Conservation (phyloP, 2,113 vertebrate species). For the Mus pahari region DNA sequence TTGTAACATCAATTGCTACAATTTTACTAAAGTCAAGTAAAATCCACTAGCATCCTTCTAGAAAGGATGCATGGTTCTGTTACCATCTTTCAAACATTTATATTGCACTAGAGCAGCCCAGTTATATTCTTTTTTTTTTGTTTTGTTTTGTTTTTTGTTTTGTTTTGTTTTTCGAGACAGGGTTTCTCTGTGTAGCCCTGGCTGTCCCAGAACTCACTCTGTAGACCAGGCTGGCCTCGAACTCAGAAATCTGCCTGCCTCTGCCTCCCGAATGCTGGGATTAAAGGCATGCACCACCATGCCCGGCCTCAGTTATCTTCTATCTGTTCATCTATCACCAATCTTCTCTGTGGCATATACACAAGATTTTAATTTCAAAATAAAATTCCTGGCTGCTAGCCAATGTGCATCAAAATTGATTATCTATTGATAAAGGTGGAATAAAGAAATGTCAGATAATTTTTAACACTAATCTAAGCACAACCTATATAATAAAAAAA, state of each 20-base stretch:
- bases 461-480: slow-evolving; percentile 54
- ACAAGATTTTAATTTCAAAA: slow-evolving; percentile 56
- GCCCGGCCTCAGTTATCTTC: neutral
- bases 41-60: neutral
- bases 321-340: neutral
- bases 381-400: slow-evolving; percentile 25
- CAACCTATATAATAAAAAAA: slow-evolving; percentile 27
- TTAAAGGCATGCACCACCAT: no score
- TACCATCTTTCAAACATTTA: slow-evolving; percentile 41
- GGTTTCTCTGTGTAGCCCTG: no score
- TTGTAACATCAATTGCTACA: neutral
- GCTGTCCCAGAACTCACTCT: no score
- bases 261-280: no score
- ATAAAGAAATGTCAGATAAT: neutral
- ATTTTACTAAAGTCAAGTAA: slow-evolving; percentile 38
- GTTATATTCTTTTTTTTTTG: no score
- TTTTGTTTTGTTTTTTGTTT: no score
- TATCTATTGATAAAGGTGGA: neutral
- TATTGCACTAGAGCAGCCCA: slow-evolving; percentile 28
- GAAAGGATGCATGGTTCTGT: neutral
- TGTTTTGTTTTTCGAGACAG: no score
- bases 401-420: slow-evolving; percentile 15
- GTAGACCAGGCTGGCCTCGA: no score
- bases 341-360: slow-evolving; percentile 51
- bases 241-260: no score